phyloP scores from a whole-genome alignment of 2,113 vertebrate genomes.

The Otis tarda region DNA sequence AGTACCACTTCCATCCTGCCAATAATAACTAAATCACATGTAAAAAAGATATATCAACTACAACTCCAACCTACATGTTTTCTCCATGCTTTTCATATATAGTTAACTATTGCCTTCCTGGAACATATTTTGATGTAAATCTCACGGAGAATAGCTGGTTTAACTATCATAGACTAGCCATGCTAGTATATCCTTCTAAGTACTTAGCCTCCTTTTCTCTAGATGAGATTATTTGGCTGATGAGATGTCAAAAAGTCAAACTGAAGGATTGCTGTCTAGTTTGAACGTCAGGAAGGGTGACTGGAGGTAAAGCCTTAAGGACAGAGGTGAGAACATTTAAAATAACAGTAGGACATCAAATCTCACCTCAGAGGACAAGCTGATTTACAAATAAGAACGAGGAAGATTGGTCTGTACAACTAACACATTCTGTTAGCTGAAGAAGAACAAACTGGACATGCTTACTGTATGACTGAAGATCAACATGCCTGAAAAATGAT shows the following conservation, averaged over 20 bases:
- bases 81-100: background rate
- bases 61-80: background rate
- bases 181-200: background rate
- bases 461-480: slow-evolving; percentile 55
- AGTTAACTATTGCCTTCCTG: background rate
- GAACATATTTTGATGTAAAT: background rate
- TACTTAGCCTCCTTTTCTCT: background rate
- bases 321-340: background rate
- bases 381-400: slow-evolving; percentile 18
- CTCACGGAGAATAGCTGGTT: background rate
- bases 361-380: background rate
- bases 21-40: background rate
- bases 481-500: slow-evolving; percentile 43
- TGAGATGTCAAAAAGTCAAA: background rate
- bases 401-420: background rate
- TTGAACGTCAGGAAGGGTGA: background rate
- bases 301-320: background rate
- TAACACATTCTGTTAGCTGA: slow-evolving; percentile 12
- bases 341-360: background rate
- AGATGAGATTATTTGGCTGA: background rate
- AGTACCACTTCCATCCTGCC: background rate
- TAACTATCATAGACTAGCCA: background rate
- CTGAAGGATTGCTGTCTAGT: background rate
- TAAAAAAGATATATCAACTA: background rate
- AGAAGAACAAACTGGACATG: slow-evolving; percentile 29